phyloP scores from a whole-genome alignment of 2,888 invertebrate genomes.

The Hymenopus coronatus region DNA sequence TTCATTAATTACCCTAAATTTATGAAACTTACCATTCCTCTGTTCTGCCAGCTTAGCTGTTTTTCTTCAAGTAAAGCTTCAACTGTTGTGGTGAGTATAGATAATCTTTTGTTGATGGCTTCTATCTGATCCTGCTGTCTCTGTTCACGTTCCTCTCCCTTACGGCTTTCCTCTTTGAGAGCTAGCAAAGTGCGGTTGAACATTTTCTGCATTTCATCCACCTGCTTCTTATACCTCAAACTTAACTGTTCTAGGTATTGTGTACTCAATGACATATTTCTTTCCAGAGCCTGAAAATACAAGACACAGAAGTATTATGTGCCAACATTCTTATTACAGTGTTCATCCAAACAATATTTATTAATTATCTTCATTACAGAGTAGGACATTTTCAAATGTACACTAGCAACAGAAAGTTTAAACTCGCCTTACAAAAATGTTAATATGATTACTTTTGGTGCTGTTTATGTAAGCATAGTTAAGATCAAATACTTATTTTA shows the following conservation, averaged over 20 bases:
- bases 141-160: slow-evolving; percentile 56
- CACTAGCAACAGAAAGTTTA: too few species aligned
- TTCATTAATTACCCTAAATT: too few species aligned
- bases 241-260: slow-evolving; percentile 96
- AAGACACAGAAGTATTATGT: slow-evolving; percentile 55
- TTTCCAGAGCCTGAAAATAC: slow-evolving; percentile 75
- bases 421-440: too few species aligned
- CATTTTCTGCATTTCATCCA: slow-evolving; percentile 88
- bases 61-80: slow-evolving; percentile 60
- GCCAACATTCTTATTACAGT: slow-evolving; percentile 26
- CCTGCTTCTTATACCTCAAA: slow-evolving; percentile 91
- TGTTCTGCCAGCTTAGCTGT: slow-evolving; percentile 59
- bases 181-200: slow-evolving; percentile 74
- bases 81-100: slow-evolving; percentile 59
- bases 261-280: slow-evolving; percentile 94
- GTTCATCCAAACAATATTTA: too few species aligned
- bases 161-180: slow-evolving; percentile 43
- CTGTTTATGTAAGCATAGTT: too few species aligned
- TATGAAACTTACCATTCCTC: slow-evolving; percentile 36
- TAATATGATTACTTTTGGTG: too few species aligned
- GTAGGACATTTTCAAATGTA: too few species aligned
- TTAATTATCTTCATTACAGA: too few species aligned
- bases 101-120: slow-evolving; percentile 62
- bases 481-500: too few species aligned
- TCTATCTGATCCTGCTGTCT: slow-evolving; percentile 72